Evolutionary conservation across 2,888 invertebrate species (phyloP).

Genomic region (Drosophila cognata): DNA sequence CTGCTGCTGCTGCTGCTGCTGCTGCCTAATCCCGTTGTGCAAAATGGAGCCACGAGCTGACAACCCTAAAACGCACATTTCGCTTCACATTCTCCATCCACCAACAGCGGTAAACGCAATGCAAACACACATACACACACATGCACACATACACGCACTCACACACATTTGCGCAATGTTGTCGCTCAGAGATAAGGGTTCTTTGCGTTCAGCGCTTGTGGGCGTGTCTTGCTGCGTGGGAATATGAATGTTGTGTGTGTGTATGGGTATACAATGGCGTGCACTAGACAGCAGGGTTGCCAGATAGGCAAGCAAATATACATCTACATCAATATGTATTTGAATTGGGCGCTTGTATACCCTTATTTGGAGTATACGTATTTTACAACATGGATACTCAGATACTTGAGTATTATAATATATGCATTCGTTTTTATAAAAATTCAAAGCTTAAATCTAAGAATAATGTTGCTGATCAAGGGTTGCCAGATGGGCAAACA

Average conservation of each 20-base stretch:
- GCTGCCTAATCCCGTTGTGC: conserved; percentile 64
- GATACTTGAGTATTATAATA: neutral
- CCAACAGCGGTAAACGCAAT: conserved; percentile 11
- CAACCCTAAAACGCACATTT: conserved; percentile 35
- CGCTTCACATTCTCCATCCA: conserved; percentile 16
- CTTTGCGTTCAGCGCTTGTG: conserved; percentile 18
- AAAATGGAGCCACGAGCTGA: conserved; percentile 74
- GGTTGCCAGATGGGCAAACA: neutral
- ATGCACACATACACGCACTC: neutral
- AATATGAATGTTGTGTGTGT: neutral
- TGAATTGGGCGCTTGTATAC: neutral
- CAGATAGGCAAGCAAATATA: conserved; percentile 32
- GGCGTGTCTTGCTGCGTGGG: conserved; percentile 50
- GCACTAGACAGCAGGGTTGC: conserved; percentile 43
- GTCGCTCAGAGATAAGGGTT: conserved; percentile 43
- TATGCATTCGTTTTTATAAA: neutral
- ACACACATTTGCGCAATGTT: conserved; percentile 37
- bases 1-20: conserved; percentile 32
- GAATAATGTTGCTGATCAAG: neutral
- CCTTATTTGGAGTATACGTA: neutral
- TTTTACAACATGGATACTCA: neutral
- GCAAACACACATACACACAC: conserved; percentile 6
- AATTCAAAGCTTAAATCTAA: neutral
- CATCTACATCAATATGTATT: neutral
- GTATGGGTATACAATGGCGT: conserved; percentile 54